These are phyloP conservation scores for Oncopeltus fasciatus DNA, from an alignment of 1,140 invertebrate genomes.

Conservation along the genomic window DNA sequence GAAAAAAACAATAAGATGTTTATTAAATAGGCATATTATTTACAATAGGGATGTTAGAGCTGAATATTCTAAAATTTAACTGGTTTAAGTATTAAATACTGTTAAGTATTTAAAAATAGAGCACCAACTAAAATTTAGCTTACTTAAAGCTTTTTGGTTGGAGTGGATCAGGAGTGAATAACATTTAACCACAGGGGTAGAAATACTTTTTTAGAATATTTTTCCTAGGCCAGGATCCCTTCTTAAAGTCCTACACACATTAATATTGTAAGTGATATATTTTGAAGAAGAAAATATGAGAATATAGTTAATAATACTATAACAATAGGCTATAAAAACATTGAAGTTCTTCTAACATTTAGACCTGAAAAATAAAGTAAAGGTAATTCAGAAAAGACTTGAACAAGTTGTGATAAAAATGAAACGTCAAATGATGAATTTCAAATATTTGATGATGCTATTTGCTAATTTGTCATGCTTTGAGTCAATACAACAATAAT, in stretches of 20 bases:
- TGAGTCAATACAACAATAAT: no score
- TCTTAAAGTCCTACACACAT: not conserved
- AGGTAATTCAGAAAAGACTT: not conserved
- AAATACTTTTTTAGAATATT: conserved; percentile 26
- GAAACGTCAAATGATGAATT: not conserved
- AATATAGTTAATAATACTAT: not conserved
- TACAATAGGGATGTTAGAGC: no score
- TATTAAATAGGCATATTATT: no score
- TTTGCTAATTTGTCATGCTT: no score
- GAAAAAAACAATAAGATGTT: conserved; percentile 26
- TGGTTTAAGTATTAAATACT: conserved; percentile 24
- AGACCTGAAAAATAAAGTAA: not conserved
- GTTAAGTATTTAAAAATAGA: conserved; percentile 33
- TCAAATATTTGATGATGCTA: not conserved
- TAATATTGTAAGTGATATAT: conserved; percentile 11
- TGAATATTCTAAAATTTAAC: conserved; percentile 20
- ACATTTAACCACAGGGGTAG: conserved; percentile 24
- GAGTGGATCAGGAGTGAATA: conserved; percentile 19
- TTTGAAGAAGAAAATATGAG: not conserved
- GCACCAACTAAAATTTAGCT: conserved; percentile 12
- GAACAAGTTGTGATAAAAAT: not conserved
- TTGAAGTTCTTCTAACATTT: not conserved
- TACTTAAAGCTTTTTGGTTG: conserved; percentile 23
- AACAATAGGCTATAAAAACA: not conserved
- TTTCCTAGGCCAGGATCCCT: not conserved